phyloP scores from a whole-genome alignment of 2,113 vertebrate genomes.

The Xenopus borealis region DNA sequence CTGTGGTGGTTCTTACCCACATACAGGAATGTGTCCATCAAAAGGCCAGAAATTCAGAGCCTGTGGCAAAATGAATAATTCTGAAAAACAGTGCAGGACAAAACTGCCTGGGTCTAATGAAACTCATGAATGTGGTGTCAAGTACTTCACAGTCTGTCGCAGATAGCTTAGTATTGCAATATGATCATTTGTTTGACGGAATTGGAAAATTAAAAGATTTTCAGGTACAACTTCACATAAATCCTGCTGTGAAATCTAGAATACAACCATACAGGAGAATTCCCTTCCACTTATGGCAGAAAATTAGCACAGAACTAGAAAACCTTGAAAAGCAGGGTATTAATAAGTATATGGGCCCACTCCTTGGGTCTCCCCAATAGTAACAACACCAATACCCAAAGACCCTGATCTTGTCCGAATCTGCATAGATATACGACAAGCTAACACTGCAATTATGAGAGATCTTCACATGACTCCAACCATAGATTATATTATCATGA shows the following conservation, averaged over 20 bases:
- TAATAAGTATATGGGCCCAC: not conserved
- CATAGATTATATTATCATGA: slow-evolving; percentile 8
- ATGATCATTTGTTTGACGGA: not conserved
- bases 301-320: not conserved
- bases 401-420: not conserved
- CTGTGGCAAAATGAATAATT: no score
- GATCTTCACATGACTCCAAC: not conserved
- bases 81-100: no score
- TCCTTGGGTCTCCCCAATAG: not conserved
- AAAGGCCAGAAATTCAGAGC: no score
- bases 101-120: no score
- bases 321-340: not conserved
- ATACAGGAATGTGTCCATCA: no score
- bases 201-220: not conserved
- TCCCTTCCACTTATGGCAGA: not conserved
- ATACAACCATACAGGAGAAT: not conserved
- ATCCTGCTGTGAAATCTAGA: not conserved
- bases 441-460: not conserved
- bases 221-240: not conserved
- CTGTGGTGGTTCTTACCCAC: no score
- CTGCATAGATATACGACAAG: slow-evolving; percentile 5
- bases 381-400: not conserved
- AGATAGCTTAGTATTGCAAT: not conserved
- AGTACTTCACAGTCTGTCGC: no score
- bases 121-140: no score